A percentile compares a stretch with the other conserved stretches of the same genome.
Evolutionary conservation across 2,888 invertebrate species (phyloP).

Genomic region (Nebria salina): DNA sequence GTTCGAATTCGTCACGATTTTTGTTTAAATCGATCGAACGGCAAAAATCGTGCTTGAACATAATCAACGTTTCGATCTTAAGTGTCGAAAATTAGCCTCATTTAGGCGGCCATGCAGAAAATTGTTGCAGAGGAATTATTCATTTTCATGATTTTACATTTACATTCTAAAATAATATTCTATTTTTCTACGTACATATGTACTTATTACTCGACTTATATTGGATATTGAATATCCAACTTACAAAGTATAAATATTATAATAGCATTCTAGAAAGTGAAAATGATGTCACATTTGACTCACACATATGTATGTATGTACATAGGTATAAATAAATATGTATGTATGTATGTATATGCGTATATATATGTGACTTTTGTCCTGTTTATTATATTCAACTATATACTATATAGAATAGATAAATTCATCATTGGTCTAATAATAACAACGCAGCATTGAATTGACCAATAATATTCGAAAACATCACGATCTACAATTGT

Average conservation of each 20-base stretch:
- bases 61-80: constrained; percentile 30
- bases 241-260: background rate
- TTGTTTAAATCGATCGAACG: background rate
- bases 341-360: no score
- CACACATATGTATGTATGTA: background rate
- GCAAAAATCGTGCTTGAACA: background rate
- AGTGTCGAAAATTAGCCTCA: constrained; percentile 38
- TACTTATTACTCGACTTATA: background rate
- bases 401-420: background rate
- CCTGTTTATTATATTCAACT: no score
- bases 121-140: background rate
- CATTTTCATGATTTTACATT: background rate
- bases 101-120: constrained; percentile 31
- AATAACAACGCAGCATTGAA: background rate
- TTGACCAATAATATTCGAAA: background rate
- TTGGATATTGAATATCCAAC: background rate
- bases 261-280: background rate
- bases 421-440: background rate
- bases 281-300: background rate
- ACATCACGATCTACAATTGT: background rate
- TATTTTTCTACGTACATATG: background rate
- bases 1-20: background rate
- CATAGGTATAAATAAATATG: no score
- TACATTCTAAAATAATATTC: background rate
- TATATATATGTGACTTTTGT: no score